phyloP scores from a whole-genome alignment of 2,888 invertebrate species.

The Macaria liturata region DNA sequence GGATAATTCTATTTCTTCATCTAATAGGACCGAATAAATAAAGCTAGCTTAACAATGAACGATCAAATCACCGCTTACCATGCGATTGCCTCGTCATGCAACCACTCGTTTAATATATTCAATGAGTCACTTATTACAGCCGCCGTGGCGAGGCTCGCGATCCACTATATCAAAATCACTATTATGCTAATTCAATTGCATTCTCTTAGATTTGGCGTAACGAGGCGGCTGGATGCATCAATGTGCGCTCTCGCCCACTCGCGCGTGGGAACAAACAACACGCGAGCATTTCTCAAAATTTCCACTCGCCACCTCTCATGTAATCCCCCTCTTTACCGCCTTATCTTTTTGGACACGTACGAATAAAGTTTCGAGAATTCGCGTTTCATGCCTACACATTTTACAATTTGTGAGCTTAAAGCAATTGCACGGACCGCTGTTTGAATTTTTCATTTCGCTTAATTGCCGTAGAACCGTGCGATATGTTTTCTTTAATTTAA shows the following conservation, averaged over 20 bases:
- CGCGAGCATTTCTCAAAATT: slow-evolving; percentile 56
- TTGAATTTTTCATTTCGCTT: slow-evolving; percentile 53
- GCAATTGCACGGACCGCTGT: slow-evolving; percentile 41
- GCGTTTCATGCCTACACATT: slow-evolving; percentile 30
- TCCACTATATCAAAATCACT: slow-evolving; percentile 33
- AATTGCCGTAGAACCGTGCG: slow-evolving; percentile 47
- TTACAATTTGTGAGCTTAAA: slow-evolving; percentile 35
- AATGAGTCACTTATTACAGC: slow-evolving; percentile 38
- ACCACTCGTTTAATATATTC: slow-evolving; percentile 43
- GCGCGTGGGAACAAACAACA: slow-evolving; percentile 49
- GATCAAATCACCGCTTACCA: slow-evolving; percentile 40
- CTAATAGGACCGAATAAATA: slow-evolving; percentile 29
- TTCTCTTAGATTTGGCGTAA: slow-evolving; percentile 54
- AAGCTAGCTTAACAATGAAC: slow-evolving; percentile 40
- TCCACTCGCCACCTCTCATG: slow-evolving; percentile 54
- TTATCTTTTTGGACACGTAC: slow-evolving; percentile 48
- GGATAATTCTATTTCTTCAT: slow-evolving; percentile 13
- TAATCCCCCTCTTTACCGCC: slow-evolving; percentile 49
- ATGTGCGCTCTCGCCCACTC: slow-evolving; percentile 66
- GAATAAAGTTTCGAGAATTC: slow-evolving; percentile 50
- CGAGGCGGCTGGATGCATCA: slow-evolving; percentile 55
- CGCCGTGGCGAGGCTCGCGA: slow-evolving; percentile 30
- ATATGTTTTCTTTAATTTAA: slow-evolving; percentile 65
- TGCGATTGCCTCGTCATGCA: slow-evolving; percentile 40
- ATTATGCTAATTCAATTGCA: slow-evolving; percentile 52